A percentile compares a stretch with the other conserved stretches of the same genome.
Evolutionary conservation across 2,797 vertebrate species (phyloP).

Genomic region (Picus viridis): DNA sequence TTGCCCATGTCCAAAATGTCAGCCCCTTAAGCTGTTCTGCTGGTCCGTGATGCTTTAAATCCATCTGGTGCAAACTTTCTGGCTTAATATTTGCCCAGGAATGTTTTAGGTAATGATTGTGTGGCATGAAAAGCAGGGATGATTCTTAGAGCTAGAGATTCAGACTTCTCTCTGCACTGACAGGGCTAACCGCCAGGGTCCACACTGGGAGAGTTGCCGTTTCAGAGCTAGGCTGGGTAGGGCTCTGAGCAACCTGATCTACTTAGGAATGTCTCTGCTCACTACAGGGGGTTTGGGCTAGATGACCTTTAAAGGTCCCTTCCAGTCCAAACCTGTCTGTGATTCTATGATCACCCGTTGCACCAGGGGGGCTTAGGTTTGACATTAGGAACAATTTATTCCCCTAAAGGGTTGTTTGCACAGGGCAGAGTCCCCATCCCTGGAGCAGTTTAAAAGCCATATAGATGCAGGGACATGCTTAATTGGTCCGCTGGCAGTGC

Average conservation of each 20-base stretch:
- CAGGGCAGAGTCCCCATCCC: too few species aligned
- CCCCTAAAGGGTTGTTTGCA: too few species aligned
- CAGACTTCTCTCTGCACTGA: background rate
- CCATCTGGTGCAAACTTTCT: background rate
- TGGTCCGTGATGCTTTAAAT: background rate
- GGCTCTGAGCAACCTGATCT: background rate
- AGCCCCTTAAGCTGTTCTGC: background rate
- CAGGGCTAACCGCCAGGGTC: background rate
- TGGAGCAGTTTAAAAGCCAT: too few species aligned
- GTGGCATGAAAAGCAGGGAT: rapidly evolving
- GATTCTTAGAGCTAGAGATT: background rate
- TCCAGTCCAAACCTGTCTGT: too few species aligned
- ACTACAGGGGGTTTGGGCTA: background rate
- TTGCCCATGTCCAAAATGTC: background rate
- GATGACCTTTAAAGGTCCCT: too few species aligned
- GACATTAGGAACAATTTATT: too few species aligned
- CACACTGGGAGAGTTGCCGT: background rate
- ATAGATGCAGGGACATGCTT: too few species aligned
- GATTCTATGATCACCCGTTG: too few species aligned
- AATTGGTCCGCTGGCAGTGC: too few species aligned
- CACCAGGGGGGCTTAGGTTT: too few species aligned
- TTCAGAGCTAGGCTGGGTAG: background rate
- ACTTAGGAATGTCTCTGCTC: background rate
- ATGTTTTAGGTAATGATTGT: background rate
- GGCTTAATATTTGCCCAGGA: background rate